Evolutionary conservation across 2,113 vertebrate genomes (phyloP).

Genomic region (Chaetorhynchus papuensis): DNA sequence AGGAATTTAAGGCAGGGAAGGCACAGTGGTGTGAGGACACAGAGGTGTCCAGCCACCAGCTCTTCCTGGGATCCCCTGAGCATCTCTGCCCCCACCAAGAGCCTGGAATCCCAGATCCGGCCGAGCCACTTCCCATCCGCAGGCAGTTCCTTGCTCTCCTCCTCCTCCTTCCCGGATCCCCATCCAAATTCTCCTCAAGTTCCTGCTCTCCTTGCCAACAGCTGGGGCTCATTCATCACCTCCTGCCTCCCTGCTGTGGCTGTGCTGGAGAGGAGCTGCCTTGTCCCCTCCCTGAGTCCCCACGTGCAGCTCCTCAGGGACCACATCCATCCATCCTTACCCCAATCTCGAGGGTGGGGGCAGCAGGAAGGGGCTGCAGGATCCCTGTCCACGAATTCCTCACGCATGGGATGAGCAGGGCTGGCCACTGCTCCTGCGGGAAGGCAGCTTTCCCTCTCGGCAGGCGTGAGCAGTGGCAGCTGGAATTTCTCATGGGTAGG

Average conservation of each 20-base stretch:
- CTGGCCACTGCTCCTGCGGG: neutral
- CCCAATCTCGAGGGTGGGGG: neutral
- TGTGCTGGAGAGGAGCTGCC: neutral
- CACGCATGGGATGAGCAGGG: accelerated
- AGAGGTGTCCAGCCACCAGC: neutral
- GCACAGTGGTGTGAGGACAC: neutral
- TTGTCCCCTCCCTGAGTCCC: neutral
- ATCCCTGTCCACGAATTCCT: neutral
- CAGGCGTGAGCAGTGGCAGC: neutral
- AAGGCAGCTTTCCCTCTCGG: neutral
- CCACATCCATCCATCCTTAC: neutral
- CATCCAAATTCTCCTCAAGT: neutral
- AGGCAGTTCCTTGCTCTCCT: neutral
- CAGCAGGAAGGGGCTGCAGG: neutral
- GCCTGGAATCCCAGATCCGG: neutral
- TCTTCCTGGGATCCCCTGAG: neutral
- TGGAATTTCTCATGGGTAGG: neutral
- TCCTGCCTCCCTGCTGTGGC: neutral
- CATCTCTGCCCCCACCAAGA: neutral
- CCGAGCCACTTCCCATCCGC: neutral
- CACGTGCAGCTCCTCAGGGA: neutral
- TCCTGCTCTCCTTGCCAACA: slow-evolving; percentile 14
- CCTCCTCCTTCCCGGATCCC: neutral
- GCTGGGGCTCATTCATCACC: slow-evolving; percentile 13
- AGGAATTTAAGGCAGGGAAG: neutral